These are phyloP conservation scores for Tiaroga cobitis DNA, from an alignment of 2,797 vertebrate species.

Conservation along the genomic window DNA sequence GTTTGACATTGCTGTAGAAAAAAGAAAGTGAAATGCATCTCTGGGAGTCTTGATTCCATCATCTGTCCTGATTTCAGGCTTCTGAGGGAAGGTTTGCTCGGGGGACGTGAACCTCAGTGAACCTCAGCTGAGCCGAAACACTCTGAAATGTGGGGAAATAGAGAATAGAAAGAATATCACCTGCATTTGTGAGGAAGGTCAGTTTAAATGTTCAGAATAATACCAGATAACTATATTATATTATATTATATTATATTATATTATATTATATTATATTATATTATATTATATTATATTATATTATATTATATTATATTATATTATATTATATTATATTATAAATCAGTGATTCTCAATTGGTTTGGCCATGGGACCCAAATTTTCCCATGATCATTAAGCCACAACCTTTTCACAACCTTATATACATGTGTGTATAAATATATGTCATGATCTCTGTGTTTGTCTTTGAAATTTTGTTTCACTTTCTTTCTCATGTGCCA, in stretches of 20 bases:
- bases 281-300: too few relatives aligned
- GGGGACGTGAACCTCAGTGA: constrained; percentile 72
- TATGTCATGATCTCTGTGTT: too few relatives aligned
- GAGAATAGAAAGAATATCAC: constrained; percentile 69
- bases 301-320: too few relatives aligned
- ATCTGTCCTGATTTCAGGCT: constrained; percentile 64
- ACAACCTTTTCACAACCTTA: too few relatives aligned
- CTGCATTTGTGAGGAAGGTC: constrained; percentile 71
- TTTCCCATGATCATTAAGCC: neutral
- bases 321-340: neutral
- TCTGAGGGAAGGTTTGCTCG: constrained; percentile 73
- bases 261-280: too few relatives aligned
- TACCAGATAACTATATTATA: neutral
- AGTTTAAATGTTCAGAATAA: constrained; percentile 41
- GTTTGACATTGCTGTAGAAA: neutral
- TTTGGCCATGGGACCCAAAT: neutral
- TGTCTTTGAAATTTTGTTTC: too few relatives aligned
- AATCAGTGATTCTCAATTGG: neutral
- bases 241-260: too few relatives aligned
- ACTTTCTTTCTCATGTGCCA: too few relatives aligned
- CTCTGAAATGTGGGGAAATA: constrained; percentile 69
- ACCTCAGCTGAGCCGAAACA: constrained; percentile 64
- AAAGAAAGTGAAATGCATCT: constrained; percentile 1
- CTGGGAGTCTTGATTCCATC: constrained; percentile 18
- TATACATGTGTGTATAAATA: too few relatives aligned